phyloP scores from a whole-genome alignment of 2,113 vertebrate species.

The Ginglymostoma cirratum region DNA sequence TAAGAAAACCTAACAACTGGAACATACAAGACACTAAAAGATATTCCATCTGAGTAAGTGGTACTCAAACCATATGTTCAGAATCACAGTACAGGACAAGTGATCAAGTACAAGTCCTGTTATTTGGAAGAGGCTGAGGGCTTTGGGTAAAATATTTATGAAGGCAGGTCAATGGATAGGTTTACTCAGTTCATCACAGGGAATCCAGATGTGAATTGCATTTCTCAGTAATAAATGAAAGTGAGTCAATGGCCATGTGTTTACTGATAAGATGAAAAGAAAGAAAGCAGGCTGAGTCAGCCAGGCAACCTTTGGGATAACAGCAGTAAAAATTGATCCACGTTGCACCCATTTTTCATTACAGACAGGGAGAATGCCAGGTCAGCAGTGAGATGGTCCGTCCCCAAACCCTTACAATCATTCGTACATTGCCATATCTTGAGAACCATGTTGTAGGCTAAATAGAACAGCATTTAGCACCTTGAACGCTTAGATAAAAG shows the following conservation, averaged over 20 bases:
- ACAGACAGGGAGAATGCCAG: no score
- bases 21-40: no score
- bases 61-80: neutral
- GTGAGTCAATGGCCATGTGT: no score
- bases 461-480: no score
- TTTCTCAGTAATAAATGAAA: neutral
- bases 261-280: neutral
- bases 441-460: no score
- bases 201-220: neutral
- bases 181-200: neutral
- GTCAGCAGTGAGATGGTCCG: no score
- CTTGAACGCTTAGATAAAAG: no score
- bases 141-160: neutral
- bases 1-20: no score
- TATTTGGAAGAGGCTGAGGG: neutral
- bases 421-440: no score
- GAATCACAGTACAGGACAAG: neutral
- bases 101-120: no score
- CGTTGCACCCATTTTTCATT: neutral
- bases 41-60: no score
- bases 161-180: neutral
- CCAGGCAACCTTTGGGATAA: neutral
- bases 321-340: neutral
- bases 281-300: neutral
- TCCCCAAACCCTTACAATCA: no score